Evolutionary conservation across 2,113 vertebrate genomes (phyloP).

Genomic region (Hylia prasina): DNA sequence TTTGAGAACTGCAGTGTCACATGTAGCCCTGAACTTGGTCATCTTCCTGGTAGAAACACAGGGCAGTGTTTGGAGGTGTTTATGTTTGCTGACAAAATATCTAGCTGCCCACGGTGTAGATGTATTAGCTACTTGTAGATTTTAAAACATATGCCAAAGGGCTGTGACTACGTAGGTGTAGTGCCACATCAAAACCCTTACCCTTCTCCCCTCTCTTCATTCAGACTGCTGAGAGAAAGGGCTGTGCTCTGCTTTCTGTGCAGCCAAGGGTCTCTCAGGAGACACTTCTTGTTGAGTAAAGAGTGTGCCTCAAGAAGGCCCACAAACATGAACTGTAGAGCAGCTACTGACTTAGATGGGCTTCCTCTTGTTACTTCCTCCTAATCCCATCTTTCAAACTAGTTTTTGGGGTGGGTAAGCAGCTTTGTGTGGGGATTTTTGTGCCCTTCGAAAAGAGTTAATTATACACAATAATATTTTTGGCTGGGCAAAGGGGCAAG

Average conservation of each 20-base stretch:
- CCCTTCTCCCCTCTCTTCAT: neutral
- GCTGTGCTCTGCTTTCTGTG: neutral
- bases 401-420: neutral
- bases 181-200: accelerated
- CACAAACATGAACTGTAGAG: neutral
- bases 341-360: neutral
- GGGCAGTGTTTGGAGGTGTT: neutral
- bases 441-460: neutral
- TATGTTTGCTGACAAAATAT: neutral
- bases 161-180: neutral
- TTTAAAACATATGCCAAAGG: neutral
- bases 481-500: neutral
- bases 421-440: neutral
- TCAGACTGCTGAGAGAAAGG: neutral
- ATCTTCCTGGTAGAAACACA: neutral
- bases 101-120: neutral
- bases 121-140: neutral
- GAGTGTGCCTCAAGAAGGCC: neutral
- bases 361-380: neutral
- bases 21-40: neutral
- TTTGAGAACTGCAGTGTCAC: neutral
- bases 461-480: neutral
- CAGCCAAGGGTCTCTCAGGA: neutral
- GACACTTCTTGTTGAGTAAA: neutral
- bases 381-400: neutral